Evolutionary conservation across 2,888 invertebrate genomes (phyloP).

Genomic region (Megaustenia siamemsis): DNA sequence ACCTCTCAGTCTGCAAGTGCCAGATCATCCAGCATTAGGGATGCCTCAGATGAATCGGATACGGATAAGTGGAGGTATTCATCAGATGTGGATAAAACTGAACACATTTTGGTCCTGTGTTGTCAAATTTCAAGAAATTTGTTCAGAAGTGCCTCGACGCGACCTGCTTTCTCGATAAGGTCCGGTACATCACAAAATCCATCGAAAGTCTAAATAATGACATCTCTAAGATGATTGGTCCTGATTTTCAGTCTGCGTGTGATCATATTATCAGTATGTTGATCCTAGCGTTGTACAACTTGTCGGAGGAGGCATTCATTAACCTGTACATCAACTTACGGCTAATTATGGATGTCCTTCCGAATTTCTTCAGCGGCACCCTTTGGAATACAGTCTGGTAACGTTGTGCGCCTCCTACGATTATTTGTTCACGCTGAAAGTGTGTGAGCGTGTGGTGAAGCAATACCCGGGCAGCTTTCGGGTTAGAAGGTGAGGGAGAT

Average conservation of each 20-base stretch:
- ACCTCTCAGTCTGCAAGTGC: background rate
- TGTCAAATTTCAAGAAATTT: conserved; percentile 40
- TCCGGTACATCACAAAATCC: conserved; percentile 47
- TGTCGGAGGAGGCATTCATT: conserved; percentile 51
- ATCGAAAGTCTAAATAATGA: conserved; percentile 43
- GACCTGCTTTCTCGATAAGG: conserved; percentile 37
- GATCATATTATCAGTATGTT: conserved; percentile 53
- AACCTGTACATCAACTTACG: conserved; percentile 47
- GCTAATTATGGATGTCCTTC: conserved; percentile 44
- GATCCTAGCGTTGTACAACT: conserved; percentile 38
- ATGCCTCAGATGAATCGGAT: no score
- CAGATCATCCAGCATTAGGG: background rate
- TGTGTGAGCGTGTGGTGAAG: conserved; percentile 26
- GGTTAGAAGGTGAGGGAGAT: background rate
- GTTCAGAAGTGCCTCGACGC: conserved; percentile 43
- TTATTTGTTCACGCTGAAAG: conserved; percentile 41
- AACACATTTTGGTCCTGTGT: conserved; percentile 19
- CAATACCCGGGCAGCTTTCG: conserved; percentile 42
- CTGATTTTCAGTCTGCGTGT: conserved; percentile 41
- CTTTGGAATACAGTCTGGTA: conserved; percentile 49
- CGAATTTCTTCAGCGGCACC: conserved; percentile 44
- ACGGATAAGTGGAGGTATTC: background rate
- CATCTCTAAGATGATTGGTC: conserved; percentile 38
- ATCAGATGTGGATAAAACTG: background rate
- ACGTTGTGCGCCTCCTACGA: conserved; percentile 51